phyloP scores from a whole-genome alignment of 2,113 vertebrate species.

The Psittacula cyanocephala region DNA sequence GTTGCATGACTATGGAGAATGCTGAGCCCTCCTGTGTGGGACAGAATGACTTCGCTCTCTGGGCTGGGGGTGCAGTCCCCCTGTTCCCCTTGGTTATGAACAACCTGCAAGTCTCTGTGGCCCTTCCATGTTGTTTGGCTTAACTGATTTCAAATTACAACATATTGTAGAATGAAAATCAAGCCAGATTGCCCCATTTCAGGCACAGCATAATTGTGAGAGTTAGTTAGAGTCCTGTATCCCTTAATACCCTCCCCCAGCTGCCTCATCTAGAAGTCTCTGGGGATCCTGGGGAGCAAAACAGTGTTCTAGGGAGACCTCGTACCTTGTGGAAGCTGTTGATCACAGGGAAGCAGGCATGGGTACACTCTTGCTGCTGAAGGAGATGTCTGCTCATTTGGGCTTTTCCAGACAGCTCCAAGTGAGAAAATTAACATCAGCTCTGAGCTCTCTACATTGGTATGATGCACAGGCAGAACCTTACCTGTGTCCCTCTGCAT shows the following conservation, averaged over 20 bases:
- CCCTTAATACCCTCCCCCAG: neutral
- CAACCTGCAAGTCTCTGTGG: neutral
- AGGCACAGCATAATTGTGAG: neutral
- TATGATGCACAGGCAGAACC: neutral
- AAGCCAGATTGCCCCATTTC: neutral
- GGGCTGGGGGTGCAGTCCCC: neutral
- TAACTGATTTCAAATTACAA: neutral
- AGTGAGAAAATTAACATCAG: neutral
- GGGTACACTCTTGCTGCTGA: neutral
- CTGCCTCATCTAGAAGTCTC: neutral
- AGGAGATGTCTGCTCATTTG: neutral
- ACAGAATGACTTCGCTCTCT: rapidly evolving
- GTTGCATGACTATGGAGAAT: neutral
- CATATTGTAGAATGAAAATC: neutral
- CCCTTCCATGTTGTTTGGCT: neutral
- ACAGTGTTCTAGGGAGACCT: neutral
- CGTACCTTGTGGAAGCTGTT: neutral
- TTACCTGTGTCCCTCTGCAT: neutral
- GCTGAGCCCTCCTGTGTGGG: neutral
- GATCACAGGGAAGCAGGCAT: neutral
- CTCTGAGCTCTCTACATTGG: neutral
- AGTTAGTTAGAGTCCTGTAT: neutral
- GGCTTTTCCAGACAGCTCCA: neutral
- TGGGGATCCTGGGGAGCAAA: neutral
- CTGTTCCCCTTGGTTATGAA: neutral